Evolutionary conservation across 2,888 invertebrate genomes (phyloP).

Genomic region (Malacosoma neustria): DNA sequence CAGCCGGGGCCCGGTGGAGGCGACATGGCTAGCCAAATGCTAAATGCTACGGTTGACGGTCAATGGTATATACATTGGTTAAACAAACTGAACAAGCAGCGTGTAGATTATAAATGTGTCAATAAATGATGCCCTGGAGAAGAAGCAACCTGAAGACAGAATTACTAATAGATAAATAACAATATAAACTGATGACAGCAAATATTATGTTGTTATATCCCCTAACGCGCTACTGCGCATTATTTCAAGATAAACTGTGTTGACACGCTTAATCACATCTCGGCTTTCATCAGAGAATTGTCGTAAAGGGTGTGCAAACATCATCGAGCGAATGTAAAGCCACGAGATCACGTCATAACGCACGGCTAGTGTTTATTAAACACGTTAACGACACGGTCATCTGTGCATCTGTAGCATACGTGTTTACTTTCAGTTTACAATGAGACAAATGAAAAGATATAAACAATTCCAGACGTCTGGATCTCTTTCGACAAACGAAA

Average conservation of each 20-base stretch:
- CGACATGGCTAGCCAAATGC: too few species aligned
- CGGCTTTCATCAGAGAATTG: constrained; percentile 26
- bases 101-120: too few species aligned
- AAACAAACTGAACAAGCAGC: too few species aligned
- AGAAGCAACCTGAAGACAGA: neutral
- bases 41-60: too few species aligned
- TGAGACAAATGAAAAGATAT: constrained; percentile 11
- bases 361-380: constrained; percentile 50
- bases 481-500: too few species aligned
- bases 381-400: constrained; percentile 41
- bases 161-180: neutral
- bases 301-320: constrained; percentile 25
- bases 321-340: constrained; percentile 16
- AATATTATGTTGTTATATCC: neutral
- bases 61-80: too few species aligned
- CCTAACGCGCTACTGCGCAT: constrained; percentile 27
- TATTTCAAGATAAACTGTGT: constrained; percentile 25
- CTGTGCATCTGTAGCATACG: constrained; percentile 31
- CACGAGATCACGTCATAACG: constrained; percentile 11
- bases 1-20: too few species aligned
- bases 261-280: constrained; percentile 30
- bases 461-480: neutral
- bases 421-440: constrained; percentile 30
- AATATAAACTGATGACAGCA: neutral
- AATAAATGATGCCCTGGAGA: neutral